Conservation (phyloP, 2,888 invertebrate species). For the Alviniconcha strummeri region DNA sequence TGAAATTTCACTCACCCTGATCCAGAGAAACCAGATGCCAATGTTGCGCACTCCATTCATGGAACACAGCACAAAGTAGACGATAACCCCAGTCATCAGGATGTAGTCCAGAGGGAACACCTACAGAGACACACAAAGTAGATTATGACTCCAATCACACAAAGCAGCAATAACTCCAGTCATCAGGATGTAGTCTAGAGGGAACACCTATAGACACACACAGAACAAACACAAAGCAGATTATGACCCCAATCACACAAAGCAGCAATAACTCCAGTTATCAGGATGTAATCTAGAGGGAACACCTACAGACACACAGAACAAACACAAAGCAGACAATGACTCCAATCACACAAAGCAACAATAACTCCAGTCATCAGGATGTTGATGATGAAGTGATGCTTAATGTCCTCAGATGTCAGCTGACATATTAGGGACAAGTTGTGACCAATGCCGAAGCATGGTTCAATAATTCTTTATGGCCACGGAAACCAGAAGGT, state of each 20-base stretch:
- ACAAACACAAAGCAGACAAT: too few relatives aligned
- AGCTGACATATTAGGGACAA: too few relatives aligned
- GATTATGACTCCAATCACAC: too few relatives aligned
- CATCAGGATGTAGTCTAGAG: neutral
- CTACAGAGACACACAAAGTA: conserved; percentile 46
- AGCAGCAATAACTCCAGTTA: too few relatives aligned
- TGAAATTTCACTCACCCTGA: conserved; percentile 60
- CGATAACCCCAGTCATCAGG: conserved; percentile 67
- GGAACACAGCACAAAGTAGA: conserved; percentile 72
- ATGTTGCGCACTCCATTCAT: conserved; percentile 72
- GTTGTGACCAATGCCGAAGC: too few relatives aligned
- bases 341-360: too few relatives aligned
- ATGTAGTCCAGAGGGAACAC: conserved; percentile 74
- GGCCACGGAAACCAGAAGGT: too few relatives aligned
- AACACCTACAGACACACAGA: conserved; percentile 62
- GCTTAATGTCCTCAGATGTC: too few relatives aligned
- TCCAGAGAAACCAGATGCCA: conserved; percentile 73
- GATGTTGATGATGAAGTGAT: too few relatives aligned
- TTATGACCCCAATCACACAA: conserved; percentile 63
- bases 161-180: neutral
- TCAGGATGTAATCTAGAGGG: conserved; percentile 73
- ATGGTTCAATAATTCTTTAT: too few relatives aligned
- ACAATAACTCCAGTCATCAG: neutral
- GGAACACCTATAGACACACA: too few relatives aligned
- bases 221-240: conserved; percentile 67